Percentiles rank a stretch among this genome's conserved stretches.
Conservation (phyloP, 2,113 vertebrate species). For the Nyctibius bracteatus region DNA sequence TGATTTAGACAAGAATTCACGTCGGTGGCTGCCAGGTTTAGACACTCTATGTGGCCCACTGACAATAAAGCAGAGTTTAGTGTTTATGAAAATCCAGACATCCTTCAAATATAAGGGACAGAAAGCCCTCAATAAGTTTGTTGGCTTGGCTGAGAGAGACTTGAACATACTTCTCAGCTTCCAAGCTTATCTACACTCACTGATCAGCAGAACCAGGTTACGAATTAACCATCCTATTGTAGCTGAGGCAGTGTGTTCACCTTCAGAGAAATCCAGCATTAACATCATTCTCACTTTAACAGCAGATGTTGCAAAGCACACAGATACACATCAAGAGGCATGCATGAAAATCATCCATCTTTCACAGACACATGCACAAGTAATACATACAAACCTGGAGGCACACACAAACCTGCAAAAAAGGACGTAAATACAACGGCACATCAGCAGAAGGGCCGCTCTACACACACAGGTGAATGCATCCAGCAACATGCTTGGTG, state of each 20-base stretch:
- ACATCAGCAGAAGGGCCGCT: not conserved
- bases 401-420: not conserved
- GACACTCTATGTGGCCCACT: not conserved
- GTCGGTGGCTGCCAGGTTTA: not conserved
- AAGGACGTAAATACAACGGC: not conserved
- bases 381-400: not conserved
- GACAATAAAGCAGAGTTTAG: not conserved
- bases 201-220: not conserved
- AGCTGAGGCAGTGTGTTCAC: not conserved
- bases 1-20: not conserved
- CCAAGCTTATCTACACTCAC: not conserved
- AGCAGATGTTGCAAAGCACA: not conserved
- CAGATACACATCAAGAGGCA: not conserved
- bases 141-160: not conserved
- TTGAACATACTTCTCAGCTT: not conserved
- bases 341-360: not conserved
- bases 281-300: not conserved
- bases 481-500: not conserved
- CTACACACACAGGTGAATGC: not conserved
- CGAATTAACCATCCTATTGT: slow-evolving; percentile 20
- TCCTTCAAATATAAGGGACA: not conserved
- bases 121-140: not conserved
- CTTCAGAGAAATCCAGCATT: not conserved
- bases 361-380: not conserved
- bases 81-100: not conserved